Evolutionary conservation across 92 coral and sea anemone species (phyloP), one percentile per base, ranked within the genome.

Genomic region (Galaxea fascicularis): DNA sequence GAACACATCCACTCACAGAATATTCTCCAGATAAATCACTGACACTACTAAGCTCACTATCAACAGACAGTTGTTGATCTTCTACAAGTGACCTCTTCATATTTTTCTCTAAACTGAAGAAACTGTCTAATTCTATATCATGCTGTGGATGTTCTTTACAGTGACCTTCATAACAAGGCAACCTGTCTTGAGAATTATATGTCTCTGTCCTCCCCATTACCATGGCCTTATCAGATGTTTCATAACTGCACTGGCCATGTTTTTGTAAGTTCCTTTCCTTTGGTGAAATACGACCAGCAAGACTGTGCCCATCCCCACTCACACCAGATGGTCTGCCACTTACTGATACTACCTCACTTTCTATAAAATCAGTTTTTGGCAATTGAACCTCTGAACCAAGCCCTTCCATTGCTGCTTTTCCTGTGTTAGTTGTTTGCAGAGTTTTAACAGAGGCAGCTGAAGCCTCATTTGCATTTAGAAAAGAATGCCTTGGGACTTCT

Each of bases 1-100:
- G 54, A 16, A 82, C 44, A 82, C 71, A 54, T 22, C 78, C 86
- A 71, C 69, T 44, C 0, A 57, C 58, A 15, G 86, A 82, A 41
- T 25, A 62, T 7, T 54, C 68, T 22, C 49, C 86, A 67, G 78
- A 71, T 29, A 57, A 10, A 56, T 69, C 77, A 71, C 58, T 82
- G 44, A 58, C 28, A 30, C 69, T 28, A 30, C 78, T 70, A 10
- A 58, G 44, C 41, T 82, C 78, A 35, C 86, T 82, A 39, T 82
- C 78, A 1, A 82, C 56, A 21, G 86, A 58, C 25, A 26, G 71
- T 62, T 8, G 57, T 18, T 45, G 45, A 56, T 62, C 70, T 66
- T 65, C 65, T 10, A 26, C 22, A 25, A 14, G 60, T 39, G 86
- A 67, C 45, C 41, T 35, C 41, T 6, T 6, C 2, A 1, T 57